phyloP scores from a whole-genome alignment of 1,140 invertebrate species.

The Paraescarpia echinospica region DNA sequence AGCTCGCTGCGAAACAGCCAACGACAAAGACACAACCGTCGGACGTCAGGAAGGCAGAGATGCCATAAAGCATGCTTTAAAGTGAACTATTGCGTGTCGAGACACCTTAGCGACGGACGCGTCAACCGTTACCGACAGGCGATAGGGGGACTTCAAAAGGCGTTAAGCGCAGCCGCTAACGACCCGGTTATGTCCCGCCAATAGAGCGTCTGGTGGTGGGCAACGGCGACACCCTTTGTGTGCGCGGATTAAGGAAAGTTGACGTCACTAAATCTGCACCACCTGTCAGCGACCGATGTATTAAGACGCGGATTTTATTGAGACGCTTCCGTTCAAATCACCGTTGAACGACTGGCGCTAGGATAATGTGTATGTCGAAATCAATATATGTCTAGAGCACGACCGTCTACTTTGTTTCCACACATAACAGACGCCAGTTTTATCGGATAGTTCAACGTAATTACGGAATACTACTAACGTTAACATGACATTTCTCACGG shows the following conservation, averaged over 20 bases:
- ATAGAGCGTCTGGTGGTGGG: not conserved
- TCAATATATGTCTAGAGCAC: not conserved
- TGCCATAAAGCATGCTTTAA: conserved; percentile 1
- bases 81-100: not conserved
- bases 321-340: not conserved
- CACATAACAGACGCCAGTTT: not conserved
- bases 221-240: not conserved
- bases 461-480: not conserved
- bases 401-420: not conserved
- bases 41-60: conserved; percentile 3
- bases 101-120: not conserved
- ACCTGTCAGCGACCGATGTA: not conserved
- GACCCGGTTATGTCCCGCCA: not conserved
- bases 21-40: not conserved
- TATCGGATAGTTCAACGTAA: not conserved
- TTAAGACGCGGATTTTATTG: conserved; percentile 1
- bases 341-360: not conserved
- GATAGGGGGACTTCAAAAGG: not conserved
- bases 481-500: not conserved
- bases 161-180: not conserved
- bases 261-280: not conserved
- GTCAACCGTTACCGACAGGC: not conserved
- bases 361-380: not conserved
- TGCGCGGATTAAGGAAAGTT: not conserved
- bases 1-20: not conserved